Evolutionary conservation across 2,888 invertebrate genomes (phyloP), one percentile per base, ranked within the genome.

Genomic region (Alitta virens): DNA sequence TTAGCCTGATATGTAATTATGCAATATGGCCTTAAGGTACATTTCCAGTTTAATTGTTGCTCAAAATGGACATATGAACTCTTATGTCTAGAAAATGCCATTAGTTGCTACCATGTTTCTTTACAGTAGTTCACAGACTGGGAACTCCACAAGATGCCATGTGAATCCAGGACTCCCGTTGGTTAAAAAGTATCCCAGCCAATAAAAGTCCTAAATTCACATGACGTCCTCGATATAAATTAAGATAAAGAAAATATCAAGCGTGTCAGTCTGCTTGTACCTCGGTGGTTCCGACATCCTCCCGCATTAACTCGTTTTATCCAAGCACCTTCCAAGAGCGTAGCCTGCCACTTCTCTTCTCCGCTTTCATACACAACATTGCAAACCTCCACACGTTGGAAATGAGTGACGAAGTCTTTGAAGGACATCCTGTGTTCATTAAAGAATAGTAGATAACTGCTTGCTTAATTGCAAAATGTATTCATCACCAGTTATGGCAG

Each of bases 331-430:
- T 94, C 92, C 75, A 90, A 94, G 59, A 92, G 90, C 14, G 91
- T 92, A 87, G 91, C 91, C 82, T 94, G 93, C 97, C 97, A 98
- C 16, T 55, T 42, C 18, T 43, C 43, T 3, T 66, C 67, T 7
- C 95, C 82, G 0, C 94, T 92, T 77, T 97, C 96, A 0, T 97
- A 97, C 76, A 92, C 94, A 83, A 97, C 89, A 82, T 97, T 95
- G 82, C 97, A 98, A 72, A 98, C 94, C 84, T 98, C 97, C 71
- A 97, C 86, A 80, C 89, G 87, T 33, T 88, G 51, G 78, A 95
- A 98, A 74, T 92, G 88, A 16, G 85, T 85, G 57, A 88, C 85
- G 78, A 95, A 97, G 82, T 98, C 97, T 64, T 81, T 89, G 83
- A 88, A 95, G 0, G 78, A 74, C 80, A 80, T 80, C 79, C 79